These are phyloP conservation scores for Pomatostomus ruficeps DNA, from an alignment of 2,113 vertebrate genomes.

Conservation along the genomic window DNA sequence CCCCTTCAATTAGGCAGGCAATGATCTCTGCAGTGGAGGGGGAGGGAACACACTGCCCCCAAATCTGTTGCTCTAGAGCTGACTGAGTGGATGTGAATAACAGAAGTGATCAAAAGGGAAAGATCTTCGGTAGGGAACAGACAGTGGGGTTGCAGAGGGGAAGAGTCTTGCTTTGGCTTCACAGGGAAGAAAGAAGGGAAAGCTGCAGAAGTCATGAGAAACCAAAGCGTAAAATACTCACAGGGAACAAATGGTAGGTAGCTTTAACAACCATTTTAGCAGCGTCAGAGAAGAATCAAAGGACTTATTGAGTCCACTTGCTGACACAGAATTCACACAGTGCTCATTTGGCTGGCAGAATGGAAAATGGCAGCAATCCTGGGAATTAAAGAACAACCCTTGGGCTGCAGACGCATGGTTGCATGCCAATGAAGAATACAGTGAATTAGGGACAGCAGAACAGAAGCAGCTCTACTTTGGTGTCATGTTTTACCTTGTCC, in stretches of 20 bases:
- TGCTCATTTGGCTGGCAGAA: slow-evolving; percentile 44
- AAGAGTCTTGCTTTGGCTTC: not conserved
- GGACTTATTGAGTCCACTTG: slow-evolving; percentile 7
- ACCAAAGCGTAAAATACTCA: not conserved
- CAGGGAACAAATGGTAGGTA: slow-evolving; percentile 4
- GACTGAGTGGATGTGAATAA: not conserved
- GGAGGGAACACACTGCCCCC: not conserved
- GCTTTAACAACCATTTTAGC: slow-evolving; percentile 25
- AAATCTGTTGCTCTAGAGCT: not conserved
- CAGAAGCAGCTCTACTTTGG: not conserved
- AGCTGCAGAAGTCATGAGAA: slow-evolving; percentile 30
- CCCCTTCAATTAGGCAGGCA: slow-evolving; percentile 10
- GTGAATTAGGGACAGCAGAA: not conserved
- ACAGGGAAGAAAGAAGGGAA: not conserved
- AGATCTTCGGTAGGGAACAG: not conserved
- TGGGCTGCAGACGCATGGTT: slow-evolving; percentile 6
- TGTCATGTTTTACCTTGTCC: not conserved
- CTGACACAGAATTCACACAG: slow-evolving; percentile 10
- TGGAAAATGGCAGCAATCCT: slow-evolving; percentile 50
- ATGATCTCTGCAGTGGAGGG: not conserved
- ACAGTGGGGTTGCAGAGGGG: not conserved
- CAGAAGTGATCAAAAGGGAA: not conserved
- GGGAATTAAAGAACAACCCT: slow-evolving; percentile 1
- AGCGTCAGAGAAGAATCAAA: slow-evolving; percentile 32
- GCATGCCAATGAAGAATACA: not conserved